Evolutionary conservation across 2,113 vertebrate genomes (phyloP).

Genomic region (Chitala chitala): DNA sequence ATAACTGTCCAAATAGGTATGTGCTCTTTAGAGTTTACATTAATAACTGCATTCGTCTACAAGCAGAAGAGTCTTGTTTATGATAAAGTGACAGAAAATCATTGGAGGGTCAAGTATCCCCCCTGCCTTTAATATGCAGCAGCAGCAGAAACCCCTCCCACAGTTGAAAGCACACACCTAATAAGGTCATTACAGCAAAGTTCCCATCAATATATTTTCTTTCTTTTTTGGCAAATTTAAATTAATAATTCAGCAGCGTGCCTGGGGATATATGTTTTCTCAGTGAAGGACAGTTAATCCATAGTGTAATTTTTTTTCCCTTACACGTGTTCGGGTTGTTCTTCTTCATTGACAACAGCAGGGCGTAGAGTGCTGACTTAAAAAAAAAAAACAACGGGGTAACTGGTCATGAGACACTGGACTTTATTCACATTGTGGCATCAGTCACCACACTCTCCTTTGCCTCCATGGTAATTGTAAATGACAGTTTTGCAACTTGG

Average conservation of each 20-base stretch:
- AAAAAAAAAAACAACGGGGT: constrained; percentile 32
- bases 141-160: constrained; percentile 54
- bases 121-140: constrained; percentile 54
- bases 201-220: constrained; percentile 68
- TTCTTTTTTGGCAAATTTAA: constrained; percentile 70
- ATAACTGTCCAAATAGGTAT: too few relatives aligned
- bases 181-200: constrained; percentile 71
- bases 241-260: constrained; percentile 75
- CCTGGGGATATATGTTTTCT: constrained; percentile 72
- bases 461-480: constrained; percentile 40
- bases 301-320: constrained; percentile 53
- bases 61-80: constrained; percentile 60
- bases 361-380: constrained; percentile 45
- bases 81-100: constrained; percentile 69
- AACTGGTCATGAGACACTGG: constrained; percentile 30
- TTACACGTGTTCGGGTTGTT: constrained; percentile 19
- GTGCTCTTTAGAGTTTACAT: too few relatives aligned
- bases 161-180: constrained; percentile 61
- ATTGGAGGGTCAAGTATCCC: constrained; percentile 62
- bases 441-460: constrained; percentile 26
- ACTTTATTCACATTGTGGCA: constrained; percentile 24
- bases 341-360: constrained; percentile 22
- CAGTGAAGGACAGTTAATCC: constrained; percentile 78
- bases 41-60: constrained; percentile 30
- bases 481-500: constrained; percentile 45